phyloP scores from a whole-genome alignment of 2,888 invertebrate species.

The Catocala sponsa region DNA sequence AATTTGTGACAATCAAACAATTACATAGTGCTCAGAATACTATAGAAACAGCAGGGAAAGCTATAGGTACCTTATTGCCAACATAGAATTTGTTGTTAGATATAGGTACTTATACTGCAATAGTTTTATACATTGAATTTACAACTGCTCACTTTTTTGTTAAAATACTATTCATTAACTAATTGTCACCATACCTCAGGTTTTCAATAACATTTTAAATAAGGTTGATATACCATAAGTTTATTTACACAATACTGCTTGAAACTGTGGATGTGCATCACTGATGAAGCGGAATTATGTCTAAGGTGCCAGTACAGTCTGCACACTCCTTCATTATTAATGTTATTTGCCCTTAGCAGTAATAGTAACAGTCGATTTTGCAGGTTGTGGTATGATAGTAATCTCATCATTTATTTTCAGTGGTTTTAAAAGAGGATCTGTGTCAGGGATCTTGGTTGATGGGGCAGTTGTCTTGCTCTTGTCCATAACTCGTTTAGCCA shows the following conservation, averaged over 20 bases:
- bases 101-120: conserved; percentile 47
- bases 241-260: conserved; percentile 85
- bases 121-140: conserved; percentile 71
- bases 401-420: conserved; percentile 97
- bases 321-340: conserved; percentile 59
- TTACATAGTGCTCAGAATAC: conserved; percentile 65
- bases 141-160: conserved; percentile 66
- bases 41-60: conserved; percentile 57
- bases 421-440: conserved; percentile 92
- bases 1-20: conserved; percentile 77
- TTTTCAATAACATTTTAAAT: conserved; percentile 71
- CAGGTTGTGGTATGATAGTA: conserved; percentile 96
- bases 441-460: conserved; percentile 65
- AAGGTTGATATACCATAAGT: conserved; percentile 67
- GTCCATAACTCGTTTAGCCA: conserved; percentile 95
- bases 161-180: conserved; percentile 71
- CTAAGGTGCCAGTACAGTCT: conserved; percentile 54
- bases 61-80: conserved; percentile 60
- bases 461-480: conserved; percentile 88
- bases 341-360: conserved; percentile 84
- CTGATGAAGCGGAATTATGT: conserved; percentile 61
- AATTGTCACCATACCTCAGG: conserved; percentile 72
- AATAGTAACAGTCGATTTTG: conserved; percentile 83
- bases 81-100: conserved; percentile 57
- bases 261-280: conserved; percentile 68